Evolutionary conservation across 1,140 invertebrate species (phyloP).

Genomic region (Drosophila insularis): DNA sequence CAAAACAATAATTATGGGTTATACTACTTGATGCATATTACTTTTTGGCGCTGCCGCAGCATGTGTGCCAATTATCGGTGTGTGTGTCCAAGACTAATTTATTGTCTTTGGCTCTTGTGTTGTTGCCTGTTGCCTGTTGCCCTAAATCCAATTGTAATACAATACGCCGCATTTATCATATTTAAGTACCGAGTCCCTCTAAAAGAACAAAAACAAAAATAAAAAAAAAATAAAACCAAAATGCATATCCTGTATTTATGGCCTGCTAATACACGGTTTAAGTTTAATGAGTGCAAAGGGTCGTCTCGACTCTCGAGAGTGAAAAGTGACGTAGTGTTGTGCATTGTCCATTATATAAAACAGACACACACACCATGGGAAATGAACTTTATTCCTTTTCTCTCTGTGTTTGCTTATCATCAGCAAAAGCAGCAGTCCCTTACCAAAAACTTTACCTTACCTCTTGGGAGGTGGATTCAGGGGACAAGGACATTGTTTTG

Average conservation of each 20-base stretch:
- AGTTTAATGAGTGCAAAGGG: constrained; percentile 60
- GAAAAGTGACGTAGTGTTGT: constrained; percentile 2
- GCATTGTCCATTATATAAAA: neutral
- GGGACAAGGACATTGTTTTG: constrained; percentile 64
- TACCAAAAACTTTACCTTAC: constrained; percentile 20
- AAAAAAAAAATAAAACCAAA: constrained; percentile 4
- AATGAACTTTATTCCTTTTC: constrained; percentile 24
- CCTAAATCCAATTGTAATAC: constrained; percentile 79
- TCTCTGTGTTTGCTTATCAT: constrained; percentile 37
- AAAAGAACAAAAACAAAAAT: constrained; percentile 30
- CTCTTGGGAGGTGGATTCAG: neutral
- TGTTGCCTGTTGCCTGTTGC: constrained; percentile 24
- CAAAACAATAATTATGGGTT: constrained; percentile 59
- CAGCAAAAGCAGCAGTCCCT: constrained; percentile 13
- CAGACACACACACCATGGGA: neutral
- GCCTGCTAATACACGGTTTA: constrained; percentile 76
- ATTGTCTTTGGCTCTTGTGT: constrained; percentile 58
- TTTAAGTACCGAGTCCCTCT: constrained; percentile 63
- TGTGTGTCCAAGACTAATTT: constrained; percentile 68
- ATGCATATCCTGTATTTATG: constrained; percentile 71
- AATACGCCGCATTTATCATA: constrained; percentile 77
- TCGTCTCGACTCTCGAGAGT: constrained; percentile 19
- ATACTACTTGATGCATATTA: constrained; percentile 27
- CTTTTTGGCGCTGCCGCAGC: constrained; percentile 50
- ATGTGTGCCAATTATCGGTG: constrained; percentile 66